A percentile compares a stretch with the other conserved stretches of the same genome.
phyloP scores from a whole-genome alignment of 2,797 vertebrate genomes.

The Propithecus perrieri region DNA sequence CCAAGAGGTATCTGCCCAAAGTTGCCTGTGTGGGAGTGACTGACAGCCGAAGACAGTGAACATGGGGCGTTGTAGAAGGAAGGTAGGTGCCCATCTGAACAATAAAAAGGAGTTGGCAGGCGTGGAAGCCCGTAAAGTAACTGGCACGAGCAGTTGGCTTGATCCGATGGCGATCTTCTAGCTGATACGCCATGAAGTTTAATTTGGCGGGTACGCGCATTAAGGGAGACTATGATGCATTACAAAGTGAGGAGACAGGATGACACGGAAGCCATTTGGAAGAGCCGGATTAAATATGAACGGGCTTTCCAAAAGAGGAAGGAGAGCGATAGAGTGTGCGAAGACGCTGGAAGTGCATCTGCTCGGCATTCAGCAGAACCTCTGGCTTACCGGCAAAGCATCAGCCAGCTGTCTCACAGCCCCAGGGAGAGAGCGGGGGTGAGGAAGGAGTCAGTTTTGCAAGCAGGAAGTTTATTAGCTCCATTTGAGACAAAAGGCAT shows the following conservation, averaged over 20 bases:
- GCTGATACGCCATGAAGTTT: not conserved
- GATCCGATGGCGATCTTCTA: not conserved
- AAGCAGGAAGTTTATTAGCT: not conserved
- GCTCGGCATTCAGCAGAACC: not conserved
- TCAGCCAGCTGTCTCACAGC: not conserved
- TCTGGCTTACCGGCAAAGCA: not conserved
- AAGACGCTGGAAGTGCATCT: not conserved
- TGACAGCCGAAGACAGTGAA: not conserved
- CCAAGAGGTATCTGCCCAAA: not conserved
- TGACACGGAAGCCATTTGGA: constrained; percentile 9
- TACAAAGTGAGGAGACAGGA: not conserved
- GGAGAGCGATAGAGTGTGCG: not conserved
- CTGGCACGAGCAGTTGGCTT: not conserved
- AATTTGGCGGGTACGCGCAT: not conserved
- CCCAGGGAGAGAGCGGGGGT: not conserved
- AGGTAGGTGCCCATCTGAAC: not conserved
- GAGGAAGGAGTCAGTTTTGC: not conserved
- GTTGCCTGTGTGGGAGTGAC: not conserved
- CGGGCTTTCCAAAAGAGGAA: not conserved
- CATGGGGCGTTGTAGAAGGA: not conserved
- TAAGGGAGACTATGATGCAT: not conserved
- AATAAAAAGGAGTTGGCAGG: not conserved
- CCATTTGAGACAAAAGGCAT: not conserved
- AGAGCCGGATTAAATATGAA: constrained; percentile 58
- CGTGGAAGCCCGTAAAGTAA: not conserved